Percentiles rank a stretch among this genome's conserved stretches.
phyloP scores from a whole-genome alignment of 2,888 invertebrate genomes.

The Heliconius ismenius region DNA sequence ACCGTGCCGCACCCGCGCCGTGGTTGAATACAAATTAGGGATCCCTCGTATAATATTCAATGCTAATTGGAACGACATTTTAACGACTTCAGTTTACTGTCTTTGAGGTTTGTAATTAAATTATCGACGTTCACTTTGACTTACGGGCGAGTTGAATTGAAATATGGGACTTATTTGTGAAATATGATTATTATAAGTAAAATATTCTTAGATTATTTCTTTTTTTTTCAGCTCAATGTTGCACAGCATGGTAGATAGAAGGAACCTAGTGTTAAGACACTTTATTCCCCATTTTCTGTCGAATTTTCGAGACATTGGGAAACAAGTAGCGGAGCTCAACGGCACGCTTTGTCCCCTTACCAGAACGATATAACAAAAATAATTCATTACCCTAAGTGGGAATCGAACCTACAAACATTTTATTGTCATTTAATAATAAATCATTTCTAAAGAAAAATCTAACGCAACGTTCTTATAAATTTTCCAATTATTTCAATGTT shows the following conservation, averaged over 20 bases:
- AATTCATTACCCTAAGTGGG: too few species aligned
- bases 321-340: too few species aligned
- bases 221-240: too few species aligned
- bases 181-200: neutral
- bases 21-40: conserved; percentile 31
- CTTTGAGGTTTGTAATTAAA: conserved; percentile 28
- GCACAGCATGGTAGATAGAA: too few species aligned
- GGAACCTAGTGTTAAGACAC: too few species aligned
- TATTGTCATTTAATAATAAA: neutral
- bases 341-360: too few species aligned
- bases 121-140: conserved; percentile 18
- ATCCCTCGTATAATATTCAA: conserved; percentile 20
- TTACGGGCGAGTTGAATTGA: neutral
- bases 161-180: neutral
- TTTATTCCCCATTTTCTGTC: too few species aligned
- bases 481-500: neutral
- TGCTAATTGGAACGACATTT: conserved; percentile 36
- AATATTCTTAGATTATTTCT: too few species aligned
- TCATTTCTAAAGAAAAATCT: neutral
- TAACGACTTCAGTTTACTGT: conserved; percentile 26
- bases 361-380: too few species aligned
- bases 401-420: too few species aligned
- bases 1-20: conserved; percentile 5
- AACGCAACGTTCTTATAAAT: neutral
- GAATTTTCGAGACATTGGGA: too few species aligned